Percentiles rank a stretch among this genome's conserved stretches.
Evolutionary conservation across 1,140 invertebrate species (phyloP).

Genomic region (Heterodera schachtii): DNA sequence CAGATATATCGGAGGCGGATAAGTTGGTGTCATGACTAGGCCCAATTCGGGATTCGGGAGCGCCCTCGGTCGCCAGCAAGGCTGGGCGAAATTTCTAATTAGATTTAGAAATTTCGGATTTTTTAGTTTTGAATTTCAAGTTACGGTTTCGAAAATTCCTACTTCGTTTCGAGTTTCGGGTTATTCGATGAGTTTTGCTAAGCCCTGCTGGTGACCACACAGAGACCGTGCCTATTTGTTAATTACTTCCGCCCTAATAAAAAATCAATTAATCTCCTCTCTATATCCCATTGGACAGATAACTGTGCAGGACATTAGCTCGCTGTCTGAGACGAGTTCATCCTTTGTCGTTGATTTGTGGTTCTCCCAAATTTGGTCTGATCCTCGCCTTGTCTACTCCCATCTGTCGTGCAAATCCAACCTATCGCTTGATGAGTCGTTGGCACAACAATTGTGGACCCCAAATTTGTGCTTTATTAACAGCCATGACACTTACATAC

Average conservation of each 20-base stretch:
- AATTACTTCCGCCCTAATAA: no score
- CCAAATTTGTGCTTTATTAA: conserved; percentile 56
- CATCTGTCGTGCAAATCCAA: conserved; percentile 52
- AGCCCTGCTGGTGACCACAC: no score
- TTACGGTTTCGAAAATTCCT: no score
- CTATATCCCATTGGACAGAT: conserved; percentile 32
- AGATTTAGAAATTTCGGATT: no score
- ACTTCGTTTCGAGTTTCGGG: conserved; percentile 9
- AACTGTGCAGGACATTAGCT: conserved; percentile 55
- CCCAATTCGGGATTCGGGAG: no score
- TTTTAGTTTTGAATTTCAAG: no score
- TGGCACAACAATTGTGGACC: conserved; percentile 51
- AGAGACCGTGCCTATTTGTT: no score
- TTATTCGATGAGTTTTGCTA: not conserved
- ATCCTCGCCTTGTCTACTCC: conserved; percentile 52
- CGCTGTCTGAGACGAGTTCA: conserved; percentile 54
- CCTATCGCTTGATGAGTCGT: conserved; percentile 51
- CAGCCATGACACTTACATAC: conserved; percentile 53
- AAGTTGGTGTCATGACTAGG: no score
- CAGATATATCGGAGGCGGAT: no score
- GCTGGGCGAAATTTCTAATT: no score
- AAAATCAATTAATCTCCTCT: not conserved
- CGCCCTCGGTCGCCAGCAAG: no score
- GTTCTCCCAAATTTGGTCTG: conserved; percentile 56
- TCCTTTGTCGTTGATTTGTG: conserved; percentile 56